These are phyloP conservation scores for Sebastiscus albofasciatus DNA, from an alignment of 2,797 vertebrate species.

Conservation along the genomic window DNA sequence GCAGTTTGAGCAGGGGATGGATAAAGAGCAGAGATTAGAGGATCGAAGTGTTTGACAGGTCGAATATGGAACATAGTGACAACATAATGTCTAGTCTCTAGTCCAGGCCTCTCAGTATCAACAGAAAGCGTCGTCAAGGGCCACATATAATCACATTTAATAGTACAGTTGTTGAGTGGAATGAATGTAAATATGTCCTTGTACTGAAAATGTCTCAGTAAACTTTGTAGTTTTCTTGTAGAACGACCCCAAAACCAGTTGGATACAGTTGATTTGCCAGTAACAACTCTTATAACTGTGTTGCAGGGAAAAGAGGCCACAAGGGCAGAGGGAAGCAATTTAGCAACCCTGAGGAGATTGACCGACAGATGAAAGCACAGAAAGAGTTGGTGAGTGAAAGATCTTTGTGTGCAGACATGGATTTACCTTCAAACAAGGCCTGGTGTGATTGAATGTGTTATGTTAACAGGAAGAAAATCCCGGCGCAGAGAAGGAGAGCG, in stretches of 20 bases:
- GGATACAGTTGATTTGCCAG: background rate
- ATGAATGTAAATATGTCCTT: background rate
- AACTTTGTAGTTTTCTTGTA: background rate
- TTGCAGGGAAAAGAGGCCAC: constrained; percentile 84
- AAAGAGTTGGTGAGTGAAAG: constrained; percentile 75
- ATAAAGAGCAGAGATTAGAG: too few species aligned
- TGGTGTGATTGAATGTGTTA: constrained; percentile 5
- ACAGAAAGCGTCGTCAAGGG: too few species aligned
- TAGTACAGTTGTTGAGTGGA: background rate
- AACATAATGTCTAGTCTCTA: background rate
- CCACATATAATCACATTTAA: background rate
- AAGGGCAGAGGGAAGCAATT: constrained; percentile 87
- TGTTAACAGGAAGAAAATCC: constrained; percentile 78
- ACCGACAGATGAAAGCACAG: constrained; percentile 85
- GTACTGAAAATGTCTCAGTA: accelerated
- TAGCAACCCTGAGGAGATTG: constrained; percentile 87
- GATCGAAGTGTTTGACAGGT: too few species aligned
- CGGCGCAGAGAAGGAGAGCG: constrained; percentile 71
- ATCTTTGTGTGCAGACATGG: background rate
- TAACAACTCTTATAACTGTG: background rate
- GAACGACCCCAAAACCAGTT: background rate
- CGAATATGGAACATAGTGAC: too few species aligned
- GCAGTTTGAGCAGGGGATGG: too few species aligned
- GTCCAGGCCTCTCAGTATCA: background rate
- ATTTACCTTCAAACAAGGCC: background rate